Evolutionary conservation across 2,888 invertebrate species (phyloP), one percentile per base, ranked within the genome.

Genomic region (Homarus gammarus): DNA sequence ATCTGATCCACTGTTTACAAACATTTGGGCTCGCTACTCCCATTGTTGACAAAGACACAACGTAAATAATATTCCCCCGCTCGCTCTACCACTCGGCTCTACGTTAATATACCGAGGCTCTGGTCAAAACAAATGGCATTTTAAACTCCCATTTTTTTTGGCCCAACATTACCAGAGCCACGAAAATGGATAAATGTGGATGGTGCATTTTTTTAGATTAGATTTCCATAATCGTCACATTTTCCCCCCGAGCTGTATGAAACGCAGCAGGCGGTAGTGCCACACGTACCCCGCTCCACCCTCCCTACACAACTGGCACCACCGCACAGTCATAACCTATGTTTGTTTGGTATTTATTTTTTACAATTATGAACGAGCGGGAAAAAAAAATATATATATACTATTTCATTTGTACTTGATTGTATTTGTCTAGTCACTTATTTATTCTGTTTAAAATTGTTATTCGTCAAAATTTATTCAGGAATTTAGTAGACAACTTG

Each of bases 111-210:
- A n/a, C n/a, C n/a, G n/a, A n/a, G n/a, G n/a, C n/a, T n/a, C 15
- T 22, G 56, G 18, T 18, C 22, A 56, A 56, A 56, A 56, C 12
- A 56, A 56, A 2, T 22, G 0, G 0, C 31, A 15, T 18, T 68
- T 33, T 31, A 18, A 18, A 31, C 68, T 68, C 10, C 22, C 22
- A 61, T 68, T 31, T 36, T 72, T 38, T 72, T 22, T 33, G 72
- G 72, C 33, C 44, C 18, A 3, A 15, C 56, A 56, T 18, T 56
- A 18, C 56, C 18, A 18, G 56, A 18, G 18, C 56, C 15, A 56
- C 56, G 56, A 56, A 56, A 56, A 56, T 56, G 56, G 56, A 56
- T 56, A 56, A 56, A 56, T 56, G 56, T 18, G 56, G 56, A 56
- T 2, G 12, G 56, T 10, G 22, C 56, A 56, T 56, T 56, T 56